Evolutionary conservation across 2,797 vertebrate genomes (phyloP).

Genomic region (Phataginus tricuspis): DNA sequence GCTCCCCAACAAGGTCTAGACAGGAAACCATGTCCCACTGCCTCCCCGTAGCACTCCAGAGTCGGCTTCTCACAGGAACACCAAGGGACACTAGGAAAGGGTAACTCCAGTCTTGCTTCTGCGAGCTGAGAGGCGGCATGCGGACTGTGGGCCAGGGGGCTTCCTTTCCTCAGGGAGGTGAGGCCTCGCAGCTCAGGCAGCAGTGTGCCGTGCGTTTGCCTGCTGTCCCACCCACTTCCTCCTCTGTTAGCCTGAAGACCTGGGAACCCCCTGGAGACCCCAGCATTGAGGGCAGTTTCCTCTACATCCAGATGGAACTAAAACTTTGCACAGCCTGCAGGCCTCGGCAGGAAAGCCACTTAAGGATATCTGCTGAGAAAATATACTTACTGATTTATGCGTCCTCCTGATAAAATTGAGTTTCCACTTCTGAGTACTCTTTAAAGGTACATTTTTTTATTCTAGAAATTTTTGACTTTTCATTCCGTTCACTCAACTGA

Average conservation of each 20-base stretch:
- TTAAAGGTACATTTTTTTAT: not conserved
- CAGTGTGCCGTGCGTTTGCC: not conserved
- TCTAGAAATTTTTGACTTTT: not conserved
- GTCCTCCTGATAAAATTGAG: not conserved
- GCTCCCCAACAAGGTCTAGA: not conserved
- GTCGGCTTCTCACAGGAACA: not conserved
- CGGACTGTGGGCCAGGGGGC: accelerated
- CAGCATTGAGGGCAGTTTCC: not conserved
- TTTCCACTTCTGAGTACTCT: not conserved
- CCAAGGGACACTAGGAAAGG: not conserved
- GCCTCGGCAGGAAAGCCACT: not conserved
- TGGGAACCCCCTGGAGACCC: too few species aligned
- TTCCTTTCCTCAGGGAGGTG: not conserved
- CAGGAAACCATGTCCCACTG: accelerated
- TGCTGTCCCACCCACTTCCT: too few species aligned
- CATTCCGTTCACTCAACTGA: not conserved
- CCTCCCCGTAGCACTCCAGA: accelerated
- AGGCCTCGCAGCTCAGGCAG: not conserved
- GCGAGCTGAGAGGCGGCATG: not conserved
- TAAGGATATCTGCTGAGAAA: not conserved
- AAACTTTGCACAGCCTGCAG: not conserved
- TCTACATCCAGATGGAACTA: not conserved
- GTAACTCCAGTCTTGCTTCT: not conserved
- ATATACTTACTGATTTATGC: not conserved
- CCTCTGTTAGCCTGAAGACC: not conserved